Conservation (phyloP, 1,140 invertebrate species). For the Calephelis virginiensis region DNA sequence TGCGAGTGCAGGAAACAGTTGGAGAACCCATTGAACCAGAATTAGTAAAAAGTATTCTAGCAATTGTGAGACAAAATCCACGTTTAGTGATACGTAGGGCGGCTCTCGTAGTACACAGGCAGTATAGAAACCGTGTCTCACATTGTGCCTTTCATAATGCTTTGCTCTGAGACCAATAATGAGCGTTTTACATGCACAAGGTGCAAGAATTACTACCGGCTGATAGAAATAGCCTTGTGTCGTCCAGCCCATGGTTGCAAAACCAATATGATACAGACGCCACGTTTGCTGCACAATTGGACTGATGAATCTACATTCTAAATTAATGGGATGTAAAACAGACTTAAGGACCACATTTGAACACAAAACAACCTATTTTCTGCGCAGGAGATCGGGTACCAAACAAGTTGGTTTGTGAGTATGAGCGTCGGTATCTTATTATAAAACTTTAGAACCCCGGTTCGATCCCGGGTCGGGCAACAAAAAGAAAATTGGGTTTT, state of each 20-base stretch:
- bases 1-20: too few species aligned
- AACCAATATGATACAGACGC: conserved; percentile 5
- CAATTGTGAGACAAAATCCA: too few species aligned
- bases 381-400: conserved; percentile 14
- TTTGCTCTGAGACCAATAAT: too few species aligned
- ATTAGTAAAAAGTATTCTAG: too few species aligned
- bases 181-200: background rate
- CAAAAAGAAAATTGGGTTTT: too few species aligned
- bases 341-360: conserved; percentile 20
- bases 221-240: conserved; percentile 4
- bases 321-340: conserved; percentile 24
- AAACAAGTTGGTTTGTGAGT: conserved; percentile 22
- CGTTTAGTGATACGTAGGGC: too few species aligned
- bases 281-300: conserved; percentile 14
- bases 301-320: conserved; percentile 26
- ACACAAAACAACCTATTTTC: conserved; percentile 16
- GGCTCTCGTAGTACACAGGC: too few species aligned
- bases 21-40: too few species aligned
- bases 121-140: too few species aligned
- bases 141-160: too few species aligned
- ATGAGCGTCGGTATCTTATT: conserved; percentile 22
- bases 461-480: too few species aligned
- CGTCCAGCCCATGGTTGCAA: conserved; percentile 23
- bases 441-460: too few species aligned
- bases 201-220: conserved; percentile 20